phyloP scores from a whole-genome alignment of 2,888 invertebrate species.

The Caenorhabditis sp. region DNA sequence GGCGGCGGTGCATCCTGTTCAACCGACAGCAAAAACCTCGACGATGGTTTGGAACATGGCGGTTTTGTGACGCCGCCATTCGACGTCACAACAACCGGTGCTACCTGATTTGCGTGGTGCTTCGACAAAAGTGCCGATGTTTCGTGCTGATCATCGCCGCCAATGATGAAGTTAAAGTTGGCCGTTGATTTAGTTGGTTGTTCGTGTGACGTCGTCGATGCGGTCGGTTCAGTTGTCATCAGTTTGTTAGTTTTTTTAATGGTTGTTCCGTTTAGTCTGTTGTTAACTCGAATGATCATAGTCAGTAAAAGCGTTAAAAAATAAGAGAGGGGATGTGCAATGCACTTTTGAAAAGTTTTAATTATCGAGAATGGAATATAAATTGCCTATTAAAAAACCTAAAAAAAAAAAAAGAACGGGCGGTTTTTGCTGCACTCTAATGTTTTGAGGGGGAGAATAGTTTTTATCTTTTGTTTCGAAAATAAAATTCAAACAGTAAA shows the following conservation, averaged over 20 bases:
- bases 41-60: constrained; percentile 32
- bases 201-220: background rate
- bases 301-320: background rate
- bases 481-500: no score
- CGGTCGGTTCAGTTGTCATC: constrained; percentile 2
- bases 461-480: no score
- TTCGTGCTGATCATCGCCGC: constrained; percentile 46
- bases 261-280: background rate
- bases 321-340: background rate
- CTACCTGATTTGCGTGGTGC: constrained; percentile 25
- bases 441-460: no score
- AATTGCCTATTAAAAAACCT: background rate
- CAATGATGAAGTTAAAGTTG: constrained; percentile 37
- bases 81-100: constrained; percentile 5
- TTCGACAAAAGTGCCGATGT: constrained; percentile 22
- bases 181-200: background rate
- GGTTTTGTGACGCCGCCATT: constrained; percentile 6
- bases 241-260: background rate
- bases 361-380: background rate
- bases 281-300: background rate
- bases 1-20: constrained; percentile 35
- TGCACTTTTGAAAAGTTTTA: background rate
- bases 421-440: background rate
- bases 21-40: constrained; percentile 36
- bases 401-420: background rate